Evolutionary conservation across 1,140 invertebrate genomes (phyloP).

Genomic region (Pygmarrhopalites habei): DNA sequence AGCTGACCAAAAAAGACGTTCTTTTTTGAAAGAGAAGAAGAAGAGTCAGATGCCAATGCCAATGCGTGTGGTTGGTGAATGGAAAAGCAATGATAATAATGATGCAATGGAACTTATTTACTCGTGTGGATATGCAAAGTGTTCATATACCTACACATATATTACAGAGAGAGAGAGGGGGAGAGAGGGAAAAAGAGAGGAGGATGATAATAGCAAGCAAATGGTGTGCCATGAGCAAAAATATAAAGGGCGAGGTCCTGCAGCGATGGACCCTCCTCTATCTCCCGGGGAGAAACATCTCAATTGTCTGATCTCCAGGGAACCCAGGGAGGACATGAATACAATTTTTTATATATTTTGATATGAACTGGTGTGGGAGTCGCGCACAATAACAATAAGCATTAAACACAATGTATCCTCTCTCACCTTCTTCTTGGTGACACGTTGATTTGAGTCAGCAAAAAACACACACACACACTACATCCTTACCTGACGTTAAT

Average conservation of each 20-base stretch:
- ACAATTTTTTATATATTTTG: conserved; percentile 26
- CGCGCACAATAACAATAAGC: conserved; percentile 16
- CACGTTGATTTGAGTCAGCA: neutral
- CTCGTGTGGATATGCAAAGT: neutral
- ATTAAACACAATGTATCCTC: conserved; percentile 19
- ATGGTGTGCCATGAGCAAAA: conserved; percentile 21
- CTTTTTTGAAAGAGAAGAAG: too few relatives aligned
- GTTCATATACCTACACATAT: too few relatives aligned
- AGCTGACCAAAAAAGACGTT: too few relatives aligned
- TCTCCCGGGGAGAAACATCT: conserved; percentile 39
- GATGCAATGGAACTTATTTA: neutral
- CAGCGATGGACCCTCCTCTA: conserved; percentile 26
- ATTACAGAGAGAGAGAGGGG: too few relatives aligned
- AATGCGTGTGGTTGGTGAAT: too few relatives aligned
- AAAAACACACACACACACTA: neutral
- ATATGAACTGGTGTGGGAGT: conserved; percentile 33
- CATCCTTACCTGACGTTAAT: conserved; percentile 16
- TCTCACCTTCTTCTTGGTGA: conserved; percentile 12
- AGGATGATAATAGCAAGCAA: conserved; percentile 16
- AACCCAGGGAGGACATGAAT: conserved; percentile 31
- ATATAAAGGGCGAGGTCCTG: neutral
- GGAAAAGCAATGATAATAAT: neutral
- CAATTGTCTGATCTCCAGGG: conserved; percentile 37
- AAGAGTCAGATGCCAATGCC: too few relatives aligned
- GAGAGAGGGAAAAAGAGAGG: too few relatives aligned